phyloP scores from a whole-genome alignment of 2,888 invertebrate species.

The Exocentrus adspersus region DNA sequence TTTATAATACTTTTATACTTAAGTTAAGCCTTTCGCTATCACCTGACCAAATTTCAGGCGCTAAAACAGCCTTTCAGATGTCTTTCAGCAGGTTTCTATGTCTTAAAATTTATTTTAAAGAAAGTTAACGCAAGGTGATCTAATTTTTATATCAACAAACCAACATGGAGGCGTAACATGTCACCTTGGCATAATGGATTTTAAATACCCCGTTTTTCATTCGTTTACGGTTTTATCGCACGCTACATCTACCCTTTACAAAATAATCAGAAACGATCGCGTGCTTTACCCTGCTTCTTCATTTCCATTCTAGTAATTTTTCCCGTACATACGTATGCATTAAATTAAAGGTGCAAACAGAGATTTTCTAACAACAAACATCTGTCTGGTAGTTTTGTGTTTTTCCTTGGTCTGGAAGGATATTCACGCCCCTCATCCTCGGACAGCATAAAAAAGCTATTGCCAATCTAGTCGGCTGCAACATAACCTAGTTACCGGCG shows the following conservation, averaged over 20 bases:
- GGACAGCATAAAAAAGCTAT: conserved; percentile 13
- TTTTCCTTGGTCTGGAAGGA: too few relatives aligned
- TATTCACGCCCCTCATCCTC: neutral
- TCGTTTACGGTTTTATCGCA: neutral
- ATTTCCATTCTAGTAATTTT: too few relatives aligned
- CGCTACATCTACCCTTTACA: neutral
- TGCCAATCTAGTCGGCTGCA: conserved; percentile 27
- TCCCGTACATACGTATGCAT: too few relatives aligned
- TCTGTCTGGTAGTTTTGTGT: too few relatives aligned
- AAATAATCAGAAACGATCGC: neutral
- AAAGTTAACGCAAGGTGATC: neutral
- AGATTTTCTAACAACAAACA: too few relatives aligned
- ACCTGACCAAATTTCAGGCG: too few relatives aligned
- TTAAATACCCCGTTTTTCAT: neutral
- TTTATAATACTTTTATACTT: too few relatives aligned
- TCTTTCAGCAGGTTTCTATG: too few relatives aligned
- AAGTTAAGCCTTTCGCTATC: too few relatives aligned
- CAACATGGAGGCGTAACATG: neutral
- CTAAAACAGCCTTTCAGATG: too few relatives aligned
- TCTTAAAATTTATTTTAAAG: neutral
- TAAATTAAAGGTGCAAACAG: too few relatives aligned
- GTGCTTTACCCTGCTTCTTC: neutral
- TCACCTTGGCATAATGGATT: neutral
- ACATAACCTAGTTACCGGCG: conserved; percentile 48
- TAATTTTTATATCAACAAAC: too few relatives aligned